These are phyloP conservation scores for Zoroaster sp. DNA, from an alignment of 53 echinoderm and acorn worm genomes.

Conservation along the genomic window DNA sequence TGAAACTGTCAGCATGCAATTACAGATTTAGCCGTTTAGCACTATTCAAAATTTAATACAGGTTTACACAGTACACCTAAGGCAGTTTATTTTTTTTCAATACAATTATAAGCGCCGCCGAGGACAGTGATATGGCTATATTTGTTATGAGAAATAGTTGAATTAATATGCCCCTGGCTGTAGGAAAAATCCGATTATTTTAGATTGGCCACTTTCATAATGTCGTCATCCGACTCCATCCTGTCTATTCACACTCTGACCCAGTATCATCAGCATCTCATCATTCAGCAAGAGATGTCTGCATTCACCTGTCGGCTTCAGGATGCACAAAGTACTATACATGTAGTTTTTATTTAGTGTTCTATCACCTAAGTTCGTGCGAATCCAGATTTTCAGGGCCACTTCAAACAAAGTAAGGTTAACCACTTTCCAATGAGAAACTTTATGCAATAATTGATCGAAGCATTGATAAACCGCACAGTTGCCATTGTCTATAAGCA, in stretches of 20 bases:
- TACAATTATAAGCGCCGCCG: neutral
- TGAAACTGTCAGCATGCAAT: no score
- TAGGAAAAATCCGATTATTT: constrained; percentile 23
- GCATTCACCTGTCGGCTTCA: neutral
- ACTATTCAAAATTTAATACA: neutral
- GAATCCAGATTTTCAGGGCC: no score
- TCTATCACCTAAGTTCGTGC: no score
- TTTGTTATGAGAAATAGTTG: neutral
- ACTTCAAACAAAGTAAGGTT: no score
- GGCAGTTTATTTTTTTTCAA: neutral
- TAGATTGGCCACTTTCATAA: constrained; percentile 5
- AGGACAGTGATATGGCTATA: neutral
- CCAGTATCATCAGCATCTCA: neutral
- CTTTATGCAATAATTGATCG: no score
- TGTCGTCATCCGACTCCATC: neutral
- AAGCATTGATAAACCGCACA: no score
- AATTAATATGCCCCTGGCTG: constrained; percentile 33
- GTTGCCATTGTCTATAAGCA: no score
- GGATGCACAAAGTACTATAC: no score
- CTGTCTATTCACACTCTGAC: neutral
- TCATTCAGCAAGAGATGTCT: neutral
- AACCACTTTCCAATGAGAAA: no score
- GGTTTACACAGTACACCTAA: neutral
- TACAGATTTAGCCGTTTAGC: neutral
- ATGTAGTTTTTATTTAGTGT: no score